Conservation (phyloP, 2,113 vertebrate genomes). For the Callipepla californica region DNA sequence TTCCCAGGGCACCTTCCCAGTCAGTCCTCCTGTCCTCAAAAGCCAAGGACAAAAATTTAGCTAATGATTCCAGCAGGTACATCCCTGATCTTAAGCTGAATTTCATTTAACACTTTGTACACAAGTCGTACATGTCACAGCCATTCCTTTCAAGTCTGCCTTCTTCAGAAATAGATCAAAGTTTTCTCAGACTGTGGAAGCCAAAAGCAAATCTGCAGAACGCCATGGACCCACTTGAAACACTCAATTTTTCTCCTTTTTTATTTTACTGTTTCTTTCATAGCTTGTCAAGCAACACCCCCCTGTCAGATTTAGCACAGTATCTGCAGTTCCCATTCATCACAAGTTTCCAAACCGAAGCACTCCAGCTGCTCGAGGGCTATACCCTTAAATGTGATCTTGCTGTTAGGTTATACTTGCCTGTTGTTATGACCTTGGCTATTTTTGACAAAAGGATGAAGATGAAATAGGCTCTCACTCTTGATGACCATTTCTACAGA, state of each 20-base stretch:
- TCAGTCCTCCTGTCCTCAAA: background rate
- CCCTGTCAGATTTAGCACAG: background rate
- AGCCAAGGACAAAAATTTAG: background rate
- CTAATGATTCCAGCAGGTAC: background rate
- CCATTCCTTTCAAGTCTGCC: slow-evolving; percentile 4
- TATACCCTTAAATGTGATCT: slow-evolving; percentile 25
- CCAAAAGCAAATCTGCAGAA: slow-evolving; percentile 21
- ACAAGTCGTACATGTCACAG: background rate
- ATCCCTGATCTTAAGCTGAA: background rate
- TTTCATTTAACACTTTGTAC: background rate
- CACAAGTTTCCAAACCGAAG: slow-evolving; percentile 9
- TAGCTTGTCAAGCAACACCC: background rate
- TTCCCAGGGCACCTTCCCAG: background rate
- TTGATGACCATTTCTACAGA: slow-evolving; percentile 42
- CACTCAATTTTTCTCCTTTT: background rate
- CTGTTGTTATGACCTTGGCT: slow-evolving; percentile 43
- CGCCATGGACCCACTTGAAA: slow-evolving; percentile 2
- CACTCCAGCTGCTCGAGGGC: slow-evolving; percentile 42
- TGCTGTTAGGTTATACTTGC: slow-evolving; percentile 20
- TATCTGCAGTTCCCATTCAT: slow-evolving; percentile 17
- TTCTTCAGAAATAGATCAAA: slow-evolving; percentile 46
- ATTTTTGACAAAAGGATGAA: slow-evolving; percentile 43
- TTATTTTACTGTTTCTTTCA: slow-evolving; percentile 7
- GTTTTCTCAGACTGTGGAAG: slow-evolving; percentile 3
- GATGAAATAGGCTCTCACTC: slow-evolving; percentile 46